Percentiles rank a stretch among this genome's conserved stretches.
Evolutionary conservation across 2,888 invertebrate species (phyloP).

Genomic region (Drosophila lacicola): DNA sequence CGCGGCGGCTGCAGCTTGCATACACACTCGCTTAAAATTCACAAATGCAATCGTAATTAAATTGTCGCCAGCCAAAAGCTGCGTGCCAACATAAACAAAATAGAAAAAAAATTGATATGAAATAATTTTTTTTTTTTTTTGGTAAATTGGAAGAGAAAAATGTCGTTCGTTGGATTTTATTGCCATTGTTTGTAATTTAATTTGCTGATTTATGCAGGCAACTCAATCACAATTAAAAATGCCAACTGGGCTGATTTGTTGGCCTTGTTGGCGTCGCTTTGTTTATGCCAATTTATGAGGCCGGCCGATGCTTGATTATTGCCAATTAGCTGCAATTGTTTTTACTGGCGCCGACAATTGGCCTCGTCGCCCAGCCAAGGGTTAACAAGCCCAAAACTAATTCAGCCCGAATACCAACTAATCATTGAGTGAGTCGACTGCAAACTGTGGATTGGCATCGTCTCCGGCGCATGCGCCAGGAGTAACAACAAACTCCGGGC

Average conservation of each 20-base stretch:
- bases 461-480: slow-evolving; percentile 52
- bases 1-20: slow-evolving; percentile 54
- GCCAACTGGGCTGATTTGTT: slow-evolving; percentile 69
- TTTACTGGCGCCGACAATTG: slow-evolving; percentile 19
- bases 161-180: slow-evolving; percentile 71
- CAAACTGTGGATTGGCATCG: slow-evolving; percentile 15
- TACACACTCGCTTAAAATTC: slow-evolving; percentile 7
- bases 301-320: slow-evolving; percentile 64
- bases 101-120: neutral
- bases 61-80: slow-evolving; percentile 66
- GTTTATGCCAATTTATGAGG: slow-evolving; percentile 70
- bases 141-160: slow-evolving; percentile 24
- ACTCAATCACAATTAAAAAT: slow-evolving; percentile 76
- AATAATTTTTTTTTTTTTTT: neutral
- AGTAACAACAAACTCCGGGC: slow-evolving; percentile 17
- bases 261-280: slow-evolving; percentile 57
- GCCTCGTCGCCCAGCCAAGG: slow-evolving; percentile 29
- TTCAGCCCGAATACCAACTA: slow-evolving; percentile 30
- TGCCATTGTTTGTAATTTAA: slow-evolving; percentile 73
- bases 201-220: slow-evolving; percentile 75
- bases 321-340: slow-evolving; percentile 74
- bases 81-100: slow-evolving; percentile 49
- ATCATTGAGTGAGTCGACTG: slow-evolving; percentile 53
- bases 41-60: slow-evolving; percentile 68
- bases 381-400: slow-evolving; percentile 34